Base-by-base conservation (phyloP, 2,113 vertebrate genomes). In the Cinclus mexicanus region DNA sequence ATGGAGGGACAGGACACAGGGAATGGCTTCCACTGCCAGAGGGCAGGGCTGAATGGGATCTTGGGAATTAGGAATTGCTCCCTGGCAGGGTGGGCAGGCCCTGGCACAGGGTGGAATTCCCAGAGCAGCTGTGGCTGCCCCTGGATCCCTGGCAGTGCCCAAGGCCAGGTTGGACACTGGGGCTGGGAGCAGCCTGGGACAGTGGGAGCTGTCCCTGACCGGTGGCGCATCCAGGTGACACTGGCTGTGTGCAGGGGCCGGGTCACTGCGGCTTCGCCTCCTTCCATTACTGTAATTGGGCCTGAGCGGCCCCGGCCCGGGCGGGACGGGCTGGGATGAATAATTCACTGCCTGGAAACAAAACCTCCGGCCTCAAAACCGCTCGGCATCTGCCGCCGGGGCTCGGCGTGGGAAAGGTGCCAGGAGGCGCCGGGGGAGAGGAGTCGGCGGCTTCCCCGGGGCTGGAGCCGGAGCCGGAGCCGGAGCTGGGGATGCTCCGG, bases 311-410 rank as follows among this genome's bases (percentile, higher is more conserved):
- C 53, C 77, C 63, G 65, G 81, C 74, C 78, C 78, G 33, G 26
- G 53, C 33, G 44, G 88, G 28, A 21, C 2, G 22, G 60, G 42
- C 71, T 35, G 61, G 59, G 67, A 95, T 96, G 75, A 95, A 96
- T 96, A 95, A 96, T 96, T 96, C 89, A 96, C 75, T 1, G 5
- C 24, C 61, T 95, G 93, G 79, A 95, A 96, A 94, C 53, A 55
- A 71, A 95, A 94, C 83, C 94, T 67, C n/a, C 28, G 4, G 55
- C 90, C 90, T 82, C 60, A 68, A 81, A 84, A 82, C 53, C 11
- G 26, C 94, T 69, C n/a, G 31, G 91, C 91, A 61, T 26, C 94
- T 94, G 94, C 85, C n/a, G 42, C 68, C 2, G 5, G 65, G 67
- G 14, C 42, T 28, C 26, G 4, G 50, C 4, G 2, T 19, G 69